Evolutionary conservation across 2,797 vertebrate genomes (phyloP).

Genomic region (Lycodopsis pacificus): DNA sequence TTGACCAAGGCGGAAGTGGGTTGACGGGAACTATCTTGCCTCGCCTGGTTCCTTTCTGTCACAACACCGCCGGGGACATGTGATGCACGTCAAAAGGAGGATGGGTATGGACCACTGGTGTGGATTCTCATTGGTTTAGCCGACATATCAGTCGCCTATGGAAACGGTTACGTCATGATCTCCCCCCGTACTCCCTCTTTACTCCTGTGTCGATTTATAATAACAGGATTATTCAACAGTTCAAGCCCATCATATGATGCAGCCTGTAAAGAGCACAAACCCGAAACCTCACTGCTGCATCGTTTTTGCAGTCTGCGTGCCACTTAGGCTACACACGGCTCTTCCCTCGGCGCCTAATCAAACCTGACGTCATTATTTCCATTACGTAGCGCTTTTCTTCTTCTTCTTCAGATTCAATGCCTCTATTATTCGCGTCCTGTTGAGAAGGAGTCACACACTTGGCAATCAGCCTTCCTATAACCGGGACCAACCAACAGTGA

Average conservation of each 20-base stretch:
- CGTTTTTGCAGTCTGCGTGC: conserved; percentile 50
- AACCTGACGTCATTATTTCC: conserved; percentile 90
- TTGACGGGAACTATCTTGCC: neutral
- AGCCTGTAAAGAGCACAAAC: conserved; percentile 40
- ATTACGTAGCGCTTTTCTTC: conserved; percentile 83
- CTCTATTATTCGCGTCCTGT: conserved; percentile 68
- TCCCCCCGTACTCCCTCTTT: conserved; percentile 64
- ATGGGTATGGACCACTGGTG: conserved; percentile 71
- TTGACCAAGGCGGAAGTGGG: conserved; percentile 63
- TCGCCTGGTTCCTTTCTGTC: conserved; percentile 53
- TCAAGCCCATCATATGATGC: conserved; percentile 58
- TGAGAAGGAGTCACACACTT: conserved; percentile 34
- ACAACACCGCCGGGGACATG: conserved; percentile 81
- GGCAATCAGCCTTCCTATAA: conserved; percentile 7
- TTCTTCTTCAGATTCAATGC: conserved; percentile 71
- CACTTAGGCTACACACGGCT: conserved; percentile 70
- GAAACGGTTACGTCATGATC: conserved; percentile 86
- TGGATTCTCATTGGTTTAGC: conserved; percentile 84
- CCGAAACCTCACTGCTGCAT: conserved; percentile 37
- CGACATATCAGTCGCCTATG: conserved; percentile 84
- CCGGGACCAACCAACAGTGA: conserved; percentile 21
- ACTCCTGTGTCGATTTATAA: conserved; percentile 69
- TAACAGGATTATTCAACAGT: conserved; percentile 72
- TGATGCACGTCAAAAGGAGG: conserved; percentile 82
- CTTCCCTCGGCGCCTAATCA: conserved; percentile 85